Base-by-base conservation (phyloP, 2,888 invertebrate genomes). In the Diarsia mendica region DNA sequence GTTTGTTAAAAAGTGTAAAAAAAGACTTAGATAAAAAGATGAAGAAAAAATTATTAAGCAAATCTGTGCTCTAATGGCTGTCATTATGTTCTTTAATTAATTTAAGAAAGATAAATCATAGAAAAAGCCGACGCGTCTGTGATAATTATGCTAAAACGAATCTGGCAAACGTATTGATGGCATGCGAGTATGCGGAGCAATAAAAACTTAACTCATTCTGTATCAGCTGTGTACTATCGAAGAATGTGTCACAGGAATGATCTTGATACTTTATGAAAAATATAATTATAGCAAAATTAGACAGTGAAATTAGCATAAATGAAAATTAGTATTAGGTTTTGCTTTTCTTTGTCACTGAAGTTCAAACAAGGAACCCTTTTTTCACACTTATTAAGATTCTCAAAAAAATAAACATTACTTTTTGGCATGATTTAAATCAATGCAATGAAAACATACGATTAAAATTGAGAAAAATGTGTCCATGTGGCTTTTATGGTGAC, bases 151-250 rank as follows among this genome's bases (percentile, higher is more conserved):
- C 49, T 67, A 66, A 82, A 68, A 66, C 13, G 13, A 82, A 80
- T 77, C 71, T 77, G 28, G 39, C 15, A 78, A 72, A 61, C 72
- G 28, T 53, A 72, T 70, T 64, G 69, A 70, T 53, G 58, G 33
- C 58, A 66, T 66, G 53, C 49, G 39, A 77, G 72, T 69, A 61
- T 53, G 66, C 39, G 46, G 8, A 2, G 69, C 51, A 51, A 83
- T 67, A 83, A 81, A 83, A 79, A 60, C 65, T 71, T 28, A 51
- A 78, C 20, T 69, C 48, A 70, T 83, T 79, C 53, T 53, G 11
- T 63, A 72, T 77, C 53, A 61, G 51, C 28, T 67, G 44, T 66
- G 13, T 55, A 58, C 44, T 72, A 51, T 69, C 51, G 20, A 61
- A 20, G 15, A 76, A 63, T 76, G 70, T 64, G 63, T 68, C 58